Base-by-base conservation (phyloP, 2,113 vertebrate species). In the Hypanus sabinus region DNA sequence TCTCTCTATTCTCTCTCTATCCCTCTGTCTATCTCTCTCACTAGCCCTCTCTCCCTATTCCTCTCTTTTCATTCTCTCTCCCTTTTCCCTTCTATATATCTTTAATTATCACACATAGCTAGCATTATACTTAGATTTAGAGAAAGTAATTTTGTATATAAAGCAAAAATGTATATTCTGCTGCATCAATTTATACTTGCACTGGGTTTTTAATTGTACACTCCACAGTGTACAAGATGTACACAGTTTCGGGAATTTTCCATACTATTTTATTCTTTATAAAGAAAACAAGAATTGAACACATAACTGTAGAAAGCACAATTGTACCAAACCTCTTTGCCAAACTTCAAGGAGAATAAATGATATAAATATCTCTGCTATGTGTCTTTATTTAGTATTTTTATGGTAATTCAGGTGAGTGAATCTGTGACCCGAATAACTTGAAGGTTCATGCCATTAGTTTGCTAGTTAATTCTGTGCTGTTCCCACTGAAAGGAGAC, bases 221-320 rank as follows among this genome's bases (percentile, higher is more conserved):
- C 91, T 38, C 11, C 70, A 73, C 2, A 6, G 91, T 93, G 91
- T 73, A 71, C 91, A 93, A 93, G 91, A 24, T 73, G 91, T 93
- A 93, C 91, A 73, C 91, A 93, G 70, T 73, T 73, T 93, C 91
- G 27, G 91, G 70, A 93, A 93, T 93, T 93, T 93, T 93, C 91
- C 91, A 93, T 93, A 93, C 91, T 93, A 93, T 93, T 93, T 93
- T 93, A 93, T 93, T 93, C 91, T 93, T 93, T 93, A 93, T 93
- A 93, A 93, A 93, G 91, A 93, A 93, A 93, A 73, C 91, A 55
- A 70, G 70, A 93, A 75, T 93, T 93, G 91, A 93, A 93, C 91
- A 93, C 91, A 30, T 38, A 93, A 93, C 91, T 93, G 91, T 93
- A 93, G 91, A 93, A 93, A 93, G 91, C 91, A 93, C 91, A 93